Base-by-base conservation (phyloP, 2,113 vertebrate species). In the Rhynchomys soricoides region DNA sequence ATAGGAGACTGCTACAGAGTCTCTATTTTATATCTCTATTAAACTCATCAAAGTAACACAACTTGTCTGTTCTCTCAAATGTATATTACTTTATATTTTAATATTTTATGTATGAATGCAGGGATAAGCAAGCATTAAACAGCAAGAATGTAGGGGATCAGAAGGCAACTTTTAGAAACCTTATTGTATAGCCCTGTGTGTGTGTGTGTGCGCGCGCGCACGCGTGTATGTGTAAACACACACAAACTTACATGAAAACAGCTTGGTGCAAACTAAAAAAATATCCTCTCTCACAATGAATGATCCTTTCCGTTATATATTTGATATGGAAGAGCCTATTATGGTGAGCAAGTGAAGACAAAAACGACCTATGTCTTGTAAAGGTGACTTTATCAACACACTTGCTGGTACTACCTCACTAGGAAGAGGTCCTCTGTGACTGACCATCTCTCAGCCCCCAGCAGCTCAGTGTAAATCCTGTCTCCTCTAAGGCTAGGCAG, bases 291-390 rank as follows among this genome's bases (percentile, higher is more conserved):
- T 90, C 86, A 26, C 73, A 83, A 22, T 31, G 17, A 87, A 48
- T n/a, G 16, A 94, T 95, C 29, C 0, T 96, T 93, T 93, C 43
- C 31, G 88, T 79, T 79, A 95, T 15, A 95, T 81, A 89, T 43
- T 45, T 52, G 55, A 57, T 92, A n/a, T 74, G 70, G 50, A 96
- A 90, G 87, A 89, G 40, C 8, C n/a, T 79, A 89, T 92, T 88
- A 96, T 48, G 78, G 34, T 79, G 70, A 92, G 43, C 71, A 64
- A 71, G 40, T 52, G 52, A 83, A 50, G n/a, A 71, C 16, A 62
- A 59, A 95, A 78, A 75, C 11, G 29, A 74, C 55, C 83, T 83
- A 73, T 74, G 86, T 90, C 50, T 93, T 87, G 16, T n/a, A 55
- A 70, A 81, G 64, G 43, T 52, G 89, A 81, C 75, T 91, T 94